Conservation (phyloP, 1,140 invertebrate genomes). For the Sarcophaga bullata region DNA sequence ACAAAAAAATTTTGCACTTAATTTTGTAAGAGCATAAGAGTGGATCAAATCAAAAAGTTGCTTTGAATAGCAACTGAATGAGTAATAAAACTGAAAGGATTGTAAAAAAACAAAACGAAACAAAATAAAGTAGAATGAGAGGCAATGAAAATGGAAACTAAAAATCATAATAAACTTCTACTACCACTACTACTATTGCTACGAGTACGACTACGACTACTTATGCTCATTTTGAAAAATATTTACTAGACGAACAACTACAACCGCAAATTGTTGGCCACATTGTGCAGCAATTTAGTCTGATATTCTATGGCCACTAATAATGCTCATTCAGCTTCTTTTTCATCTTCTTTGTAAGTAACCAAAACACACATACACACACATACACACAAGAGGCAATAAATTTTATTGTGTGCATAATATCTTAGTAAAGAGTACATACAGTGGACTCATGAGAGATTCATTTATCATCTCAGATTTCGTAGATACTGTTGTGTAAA, state of each 20-base stretch:
- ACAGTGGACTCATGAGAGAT: no score
- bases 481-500: no score
- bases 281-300: constrained; percentile 23
- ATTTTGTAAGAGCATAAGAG: no score
- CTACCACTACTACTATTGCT: background rate
- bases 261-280: constrained; percentile 28
- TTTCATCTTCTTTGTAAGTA: background rate
- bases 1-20: background rate
- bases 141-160: background rate
- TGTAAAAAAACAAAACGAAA: background rate
- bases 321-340: constrained; percentile 28
- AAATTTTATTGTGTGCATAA: no score
- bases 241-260: constrained; percentile 20
- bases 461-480: no score
- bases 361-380: background rate
- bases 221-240: background rate
- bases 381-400: background rate
- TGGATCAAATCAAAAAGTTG: background rate
- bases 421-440: no score
- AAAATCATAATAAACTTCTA: background rate
- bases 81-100: no score
- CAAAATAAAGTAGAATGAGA: background rate
- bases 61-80: no score
- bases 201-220: background rate
- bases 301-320: constrained; percentile 30